Base-by-base conservation (phyloP, 2,113 vertebrate genomes). In the Oreochromis spilurus region DNA sequence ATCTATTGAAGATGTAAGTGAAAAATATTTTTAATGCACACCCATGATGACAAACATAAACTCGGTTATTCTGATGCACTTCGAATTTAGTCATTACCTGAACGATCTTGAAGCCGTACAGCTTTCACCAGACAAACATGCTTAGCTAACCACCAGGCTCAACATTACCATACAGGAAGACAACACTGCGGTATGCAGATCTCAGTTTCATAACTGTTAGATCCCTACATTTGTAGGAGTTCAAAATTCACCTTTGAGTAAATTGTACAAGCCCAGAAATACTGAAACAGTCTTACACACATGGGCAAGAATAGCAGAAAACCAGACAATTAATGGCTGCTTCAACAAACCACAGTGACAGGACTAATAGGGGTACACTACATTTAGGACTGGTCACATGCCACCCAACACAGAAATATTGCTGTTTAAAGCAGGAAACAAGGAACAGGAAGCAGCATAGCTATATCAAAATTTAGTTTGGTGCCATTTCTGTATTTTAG, bases 261-360 rank as follows among this genome's bases (percentile, higher is more conserved):
- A 29, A 75, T 8, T 75, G 70, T 12, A 19, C 43, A 24, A 26
- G 40, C 16, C 14, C 14, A 45, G 67, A 45, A 70, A 70, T 14
- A 21, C 62, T 40, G 36, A 38, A 43, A 67, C n/a, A 10, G 13
- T 26, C 40, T 72, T 0, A 26, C 67, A 11, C 24, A 17, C 21
- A 26, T 29, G 67, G 0, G 0, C 21, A 24, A 26, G 65, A 43
- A 24, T 13, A 43, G 38, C 43, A 45, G 65, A 52, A 43, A 19
- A 57, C 17, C 2, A 65, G 1, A 62, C 53, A 60, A 57, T 80
- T 34, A 34, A 1, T 4, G 19, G 10, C 9, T 6, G 3, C 7
- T 34, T 17, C 67, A 26, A 85, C n/a, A 57, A 65, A 65, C 21
- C 19, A 21, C 21, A 34, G 60, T 36, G 13, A 60, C 70, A 79